These are phyloP conservation scores for Sylvilagus floridanus DNA, from an alignment of 2,797 vertebrate species.

Conservation along the genomic window DNA sequence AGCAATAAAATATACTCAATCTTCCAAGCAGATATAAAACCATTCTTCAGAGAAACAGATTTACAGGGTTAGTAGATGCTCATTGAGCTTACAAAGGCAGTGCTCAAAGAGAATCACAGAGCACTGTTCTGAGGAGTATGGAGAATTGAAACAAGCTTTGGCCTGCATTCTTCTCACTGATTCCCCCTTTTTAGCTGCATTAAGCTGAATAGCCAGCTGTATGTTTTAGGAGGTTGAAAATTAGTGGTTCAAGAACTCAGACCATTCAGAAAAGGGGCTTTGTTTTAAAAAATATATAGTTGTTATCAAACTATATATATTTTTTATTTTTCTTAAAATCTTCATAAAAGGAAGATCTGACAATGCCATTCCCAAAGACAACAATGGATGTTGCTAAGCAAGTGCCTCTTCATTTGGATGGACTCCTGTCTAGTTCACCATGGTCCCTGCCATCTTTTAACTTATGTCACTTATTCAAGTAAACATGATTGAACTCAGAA, in stretches of 20 bases:
- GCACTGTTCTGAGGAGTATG: neutral
- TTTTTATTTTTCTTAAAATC: conserved; percentile 7
- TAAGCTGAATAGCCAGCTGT: conserved; percentile 22
- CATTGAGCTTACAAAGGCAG: conserved; percentile 44
- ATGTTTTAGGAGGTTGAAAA: conserved; percentile 6
- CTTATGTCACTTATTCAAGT: neutral
- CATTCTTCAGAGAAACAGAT: conserved; percentile 57
- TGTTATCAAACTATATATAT: neutral
- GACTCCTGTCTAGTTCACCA: neutral
- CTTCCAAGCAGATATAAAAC: conserved; percentile 63
- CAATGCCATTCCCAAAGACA: neutral
- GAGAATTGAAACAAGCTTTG: neutral
- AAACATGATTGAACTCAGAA: neutral
- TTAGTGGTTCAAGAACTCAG: neutral
- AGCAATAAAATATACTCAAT: conserved; percentile 61
- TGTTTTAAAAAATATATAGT: conserved; percentile 23
- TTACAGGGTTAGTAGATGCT: conserved; percentile 55
- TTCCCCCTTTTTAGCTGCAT: neutral
- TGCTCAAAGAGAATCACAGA: neutral
- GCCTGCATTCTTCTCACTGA: neutral
- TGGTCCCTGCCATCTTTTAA: neutral
- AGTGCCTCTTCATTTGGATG: neutral
- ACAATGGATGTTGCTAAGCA: neutral
- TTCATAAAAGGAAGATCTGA: neutral
- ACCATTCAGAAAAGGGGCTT: neutral